A percentile compares a stretch with the other conserved stretches of the same genome.
phyloP scores from a whole-genome alignment of 1,140 invertebrate genomes.

The Neelides sp. region DNA sequence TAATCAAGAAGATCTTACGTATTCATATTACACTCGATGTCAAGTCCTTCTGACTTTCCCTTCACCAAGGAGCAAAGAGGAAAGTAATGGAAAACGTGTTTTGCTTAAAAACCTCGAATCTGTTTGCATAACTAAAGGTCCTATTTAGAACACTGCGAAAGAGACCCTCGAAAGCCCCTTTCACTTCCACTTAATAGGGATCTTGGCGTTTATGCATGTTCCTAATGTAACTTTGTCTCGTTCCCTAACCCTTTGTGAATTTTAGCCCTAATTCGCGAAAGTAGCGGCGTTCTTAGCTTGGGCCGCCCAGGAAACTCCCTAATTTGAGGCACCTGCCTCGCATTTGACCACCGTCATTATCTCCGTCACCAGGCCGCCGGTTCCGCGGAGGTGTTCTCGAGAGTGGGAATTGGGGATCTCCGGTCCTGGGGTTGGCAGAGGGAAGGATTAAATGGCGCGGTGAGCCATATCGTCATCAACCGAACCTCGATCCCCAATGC shows the following conservation, averaged over 20 bases:
- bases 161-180: background rate
- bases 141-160: conserved; percentile 12
- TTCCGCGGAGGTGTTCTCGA: too few species aligned
- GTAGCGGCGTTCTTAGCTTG: too few species aligned
- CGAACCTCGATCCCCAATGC: conserved; percentile 4
- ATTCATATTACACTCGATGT: too few species aligned
- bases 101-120: conserved; percentile 8
- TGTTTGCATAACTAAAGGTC: conserved; percentile 20
- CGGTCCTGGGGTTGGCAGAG: background rate
- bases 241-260: too few species aligned
- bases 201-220: background rate
- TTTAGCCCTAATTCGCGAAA: too few species aligned
- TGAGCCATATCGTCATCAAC: too few species aligned
- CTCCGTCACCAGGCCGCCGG: too few species aligned
- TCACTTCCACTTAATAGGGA: background rate
- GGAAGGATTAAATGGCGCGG: conserved; percentile 7
- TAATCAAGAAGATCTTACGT: too few species aligned
- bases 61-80: background rate
- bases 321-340: conserved; percentile 1
- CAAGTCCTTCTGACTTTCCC: too few species aligned
- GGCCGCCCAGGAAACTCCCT: too few species aligned
- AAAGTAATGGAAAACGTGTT: conserved; percentile 7
- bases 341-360: conserved; percentile 11
- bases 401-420: too few species aligned
- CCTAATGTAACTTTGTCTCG: too few species aligned